Base-by-base conservation (phyloP, 2,797 vertebrate species). In the Macrochelys suwanniensis region DNA sequence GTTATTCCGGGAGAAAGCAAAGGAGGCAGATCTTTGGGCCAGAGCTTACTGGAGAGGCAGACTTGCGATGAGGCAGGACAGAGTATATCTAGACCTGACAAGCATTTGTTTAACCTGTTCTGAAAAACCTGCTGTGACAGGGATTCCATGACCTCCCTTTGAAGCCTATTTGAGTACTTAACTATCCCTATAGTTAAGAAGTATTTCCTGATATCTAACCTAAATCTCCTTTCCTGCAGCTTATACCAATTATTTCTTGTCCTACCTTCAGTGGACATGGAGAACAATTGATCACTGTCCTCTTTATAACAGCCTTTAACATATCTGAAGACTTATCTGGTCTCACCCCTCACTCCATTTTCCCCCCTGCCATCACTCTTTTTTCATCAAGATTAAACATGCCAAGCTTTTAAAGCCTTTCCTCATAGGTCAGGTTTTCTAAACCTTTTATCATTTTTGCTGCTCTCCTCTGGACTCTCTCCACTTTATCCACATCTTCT, bases 11-110 rank as follows among this genome's bases (percentile, higher is more conserved):
- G 50, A 53, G 31, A 81, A 28, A 2, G 0, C 13, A 83, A 79
- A 65, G 33, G 50, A 10, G 79, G 68, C 4, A 4, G 17, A 49
- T 94, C 85, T 65, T 80, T 0, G 0, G 65, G 51, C 82, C 71
- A 87, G 85, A 56, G 33, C 28, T 68, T 8, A 0, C 50, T 89
- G 42, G 9, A 65, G 26, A 15, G 45, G n/a, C 89, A 89, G 85
- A 51, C 0, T 0, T 8, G 61, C 61, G 84, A 79, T 8, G 4
- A n/a, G 61, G 61, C 33, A 65, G 33, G 16, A 65, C 61, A 17
- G 4, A 65, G 31, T n/a, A n/a, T 13, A 61, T 7, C 59, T 61
- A 65, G 33, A 65, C 33, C 61, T 65, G 33, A n/a, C 33, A n/a
- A 31, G 33, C 33, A 7, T n/a, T n/a, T 65, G 16, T 65, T 65